Base-by-base conservation (phyloP, 2,888 invertebrate genomes). In the Formica aserva region DNA sequence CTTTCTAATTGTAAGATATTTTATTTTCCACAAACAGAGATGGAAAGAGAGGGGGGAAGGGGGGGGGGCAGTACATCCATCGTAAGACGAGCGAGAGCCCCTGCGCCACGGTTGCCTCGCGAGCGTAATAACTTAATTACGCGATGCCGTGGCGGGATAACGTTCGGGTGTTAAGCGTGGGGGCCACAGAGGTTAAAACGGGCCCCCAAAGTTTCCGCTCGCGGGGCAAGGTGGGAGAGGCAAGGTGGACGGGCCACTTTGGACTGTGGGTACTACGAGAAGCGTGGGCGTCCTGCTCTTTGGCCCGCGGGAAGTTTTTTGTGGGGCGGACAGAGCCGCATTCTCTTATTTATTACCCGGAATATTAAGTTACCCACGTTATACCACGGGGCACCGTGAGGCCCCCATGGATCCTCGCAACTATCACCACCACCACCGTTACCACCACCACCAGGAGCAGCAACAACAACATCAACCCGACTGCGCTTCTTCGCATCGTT, bases 301-400 rank as follows among this genome's bases (percentile, higher is more conserved):
- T 91, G 91, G 89, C 90, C 92, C 89, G 90, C 87, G 86, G 92
- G 92, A 90, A 91, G 91, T 88, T 91, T 92, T 93, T 91, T 91
- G 91, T 90, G 91, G 92, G 93, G 92, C 92, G 93, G 93, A 92
- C 92, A 93, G 92, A 91, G 92, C 93, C 89, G 90, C 92, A 91
- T 92, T 93, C 93, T 91, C 93, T 93, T 93, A 93, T 93, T 93
- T 93, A 93, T 93, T 93, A 92, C 93, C 91, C 92, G 92, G 93
- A 93, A 93, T 93, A 93, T 93, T 93, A 93, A 93, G 93, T 93
- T 93, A 93, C 93, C 93, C 92, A 90, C 91, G 92, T 91, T 93
- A 78, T 78, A 91, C 93, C 90, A 89, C 89, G 88, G 89, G 89
- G 91, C 89, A 90, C 90, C 88, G 87, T 74, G 82, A 89, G 91